These are phyloP conservation scores for Mechanitis mazaeus DNA, from an alignment of 2,888 invertebrate species.

Conservation along the genomic window DNA sequence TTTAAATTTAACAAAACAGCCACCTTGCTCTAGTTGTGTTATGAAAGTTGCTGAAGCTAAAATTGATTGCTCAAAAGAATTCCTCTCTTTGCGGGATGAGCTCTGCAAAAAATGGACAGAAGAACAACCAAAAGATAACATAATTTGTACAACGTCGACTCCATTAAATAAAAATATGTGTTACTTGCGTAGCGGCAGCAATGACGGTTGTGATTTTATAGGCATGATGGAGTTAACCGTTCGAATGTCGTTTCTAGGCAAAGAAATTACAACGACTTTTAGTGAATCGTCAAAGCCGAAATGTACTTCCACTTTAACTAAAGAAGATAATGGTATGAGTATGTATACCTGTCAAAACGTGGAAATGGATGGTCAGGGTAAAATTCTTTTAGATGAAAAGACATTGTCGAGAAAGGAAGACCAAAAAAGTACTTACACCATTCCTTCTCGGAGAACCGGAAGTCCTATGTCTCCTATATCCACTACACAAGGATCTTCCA, in stretches of 20 bases:
- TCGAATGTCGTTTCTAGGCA: slow-evolving; percentile 67
- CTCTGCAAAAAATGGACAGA: slow-evolving; percentile 60
- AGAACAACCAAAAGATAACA: slow-evolving; percentile 61
- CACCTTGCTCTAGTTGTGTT: slow-evolving; percentile 61
- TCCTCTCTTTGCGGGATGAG: slow-evolving; percentile 52
- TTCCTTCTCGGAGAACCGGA: slow-evolving; percentile 33
- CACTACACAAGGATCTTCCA: slow-evolving; percentile 35
- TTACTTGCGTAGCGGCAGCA: slow-evolving; percentile 55
- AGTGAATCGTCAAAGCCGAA: slow-evolving; percentile 51
- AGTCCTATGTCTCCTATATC: slow-evolving; percentile 49
- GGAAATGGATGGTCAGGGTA: slow-evolving; percentile 68
- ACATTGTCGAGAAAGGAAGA: slow-evolving; percentile 43
- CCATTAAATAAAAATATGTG: slow-evolving; percentile 62
- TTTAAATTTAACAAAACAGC: slow-evolving; percentile 59
- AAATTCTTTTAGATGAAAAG: slow-evolving; percentile 63
- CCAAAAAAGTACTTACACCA: slow-evolving; percentile 30
- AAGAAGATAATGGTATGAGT: slow-evolving; percentile 63
- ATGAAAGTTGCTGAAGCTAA: slow-evolving; percentile 61
- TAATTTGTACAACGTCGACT: slow-evolving; percentile 62
- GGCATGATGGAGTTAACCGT: slow-evolving; percentile 63
- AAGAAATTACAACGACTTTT: slow-evolving; percentile 69
- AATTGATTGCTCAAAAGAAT: slow-evolving; percentile 61
- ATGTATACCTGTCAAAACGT: slow-evolving; percentile 69
- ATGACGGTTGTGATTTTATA: slow-evolving; percentile 52
- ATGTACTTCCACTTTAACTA: slow-evolving; percentile 49